Evolutionary conservation across 64 coral and sea anemone species (phyloP).

Genomic region (Porites lutea): DNA sequence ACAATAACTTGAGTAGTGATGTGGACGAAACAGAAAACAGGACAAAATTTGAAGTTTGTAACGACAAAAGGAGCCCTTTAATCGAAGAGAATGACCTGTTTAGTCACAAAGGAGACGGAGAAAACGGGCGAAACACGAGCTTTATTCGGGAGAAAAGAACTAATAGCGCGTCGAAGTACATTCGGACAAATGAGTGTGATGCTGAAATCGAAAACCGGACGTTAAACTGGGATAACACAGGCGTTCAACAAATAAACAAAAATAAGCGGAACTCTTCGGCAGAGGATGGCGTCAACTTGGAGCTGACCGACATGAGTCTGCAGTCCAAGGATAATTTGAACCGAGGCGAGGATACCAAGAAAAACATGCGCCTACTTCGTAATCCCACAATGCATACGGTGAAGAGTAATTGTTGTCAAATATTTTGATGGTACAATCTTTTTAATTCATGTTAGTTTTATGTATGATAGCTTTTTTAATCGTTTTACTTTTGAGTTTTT

Average conservation of each 20-base stretch:
- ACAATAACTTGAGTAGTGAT: conserved; percentile 9
- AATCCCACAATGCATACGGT: conserved; percentile 74
- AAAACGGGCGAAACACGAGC: not conserved
- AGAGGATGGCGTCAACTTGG: conserved; percentile 40
- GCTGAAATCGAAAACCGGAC: conserved; percentile 46
- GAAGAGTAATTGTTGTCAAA: conserved; percentile 95
- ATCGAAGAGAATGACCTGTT: conserved; percentile 34
- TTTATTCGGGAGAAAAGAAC: conserved; percentile 31
- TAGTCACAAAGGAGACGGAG: not conserved
- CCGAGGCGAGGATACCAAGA: conserved; percentile 23
- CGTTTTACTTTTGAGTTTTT: not conserved
- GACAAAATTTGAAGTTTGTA: not conserved
- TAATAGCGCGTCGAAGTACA: conserved; percentile 79
- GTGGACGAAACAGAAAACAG: not conserved
- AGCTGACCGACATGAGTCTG: conserved; percentile 85
- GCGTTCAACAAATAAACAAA: not conserved
- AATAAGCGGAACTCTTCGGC: conserved; percentile 57
- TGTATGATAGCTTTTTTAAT: not conserved
- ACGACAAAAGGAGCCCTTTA: conserved; percentile 11
- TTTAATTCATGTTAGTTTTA: not conserved
- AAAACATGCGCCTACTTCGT: conserved; percentile 37
- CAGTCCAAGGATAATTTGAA: conserved; percentile 72
- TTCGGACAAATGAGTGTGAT: conserved; percentile 24
- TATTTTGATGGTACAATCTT: conserved; percentile 61
- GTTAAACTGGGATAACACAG: conserved; percentile 32